Evolutionary conservation across 1,140 invertebrate species (phyloP), one percentile per base, ranked within the genome.

Genomic region (Stegodyphus dumicola): DNA sequence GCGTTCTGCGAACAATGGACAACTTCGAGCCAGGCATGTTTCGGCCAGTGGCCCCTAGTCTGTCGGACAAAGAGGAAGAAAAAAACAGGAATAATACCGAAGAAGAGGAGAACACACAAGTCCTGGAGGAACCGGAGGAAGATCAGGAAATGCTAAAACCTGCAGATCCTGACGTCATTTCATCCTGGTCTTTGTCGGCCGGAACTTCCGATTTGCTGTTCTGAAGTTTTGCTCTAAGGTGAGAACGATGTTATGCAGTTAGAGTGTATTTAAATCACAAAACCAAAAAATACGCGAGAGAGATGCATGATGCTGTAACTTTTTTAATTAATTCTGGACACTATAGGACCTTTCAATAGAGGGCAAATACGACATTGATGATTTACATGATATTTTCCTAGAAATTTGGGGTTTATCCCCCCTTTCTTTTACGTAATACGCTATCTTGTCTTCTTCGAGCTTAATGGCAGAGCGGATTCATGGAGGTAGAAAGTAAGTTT

Each of bases 201-300:
- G 93, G 93, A 70, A 93, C 93, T 53, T 92, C 93, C 6, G 93
- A 94, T 90, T 90, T 94, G 88, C 91, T 94, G 70, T 94, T 93
- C 88, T 93, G 89, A 92, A 17, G 65, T n/a, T 7, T 67, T 17
- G 11, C 65, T 67, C 65, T 17, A 13, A n/a, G 65, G 65, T 67
- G 56, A 60, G 56, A 10, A 60, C 56, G 9, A 33, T 33, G 33
- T 33, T 33, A 33, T 3, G 33, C 33, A 33, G 33, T 33, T 33
- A 33, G 1, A 33, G 33, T 3, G 33, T 33, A 33, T 33, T 33
- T 33, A 33, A 33, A 33, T 33, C 33, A 33, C 33, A 33, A 33
- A 33, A 33, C 1, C 33, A 33, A 33, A 33, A 33, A 33, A 33
- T 33, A 33, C 33, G 33, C n/a, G n/a, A n/a, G n/a, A n/a, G n/a